Evolutionary conservation across 2,888 invertebrate species (phyloP).

Genomic region (Cheilosia vulpina): DNA sequence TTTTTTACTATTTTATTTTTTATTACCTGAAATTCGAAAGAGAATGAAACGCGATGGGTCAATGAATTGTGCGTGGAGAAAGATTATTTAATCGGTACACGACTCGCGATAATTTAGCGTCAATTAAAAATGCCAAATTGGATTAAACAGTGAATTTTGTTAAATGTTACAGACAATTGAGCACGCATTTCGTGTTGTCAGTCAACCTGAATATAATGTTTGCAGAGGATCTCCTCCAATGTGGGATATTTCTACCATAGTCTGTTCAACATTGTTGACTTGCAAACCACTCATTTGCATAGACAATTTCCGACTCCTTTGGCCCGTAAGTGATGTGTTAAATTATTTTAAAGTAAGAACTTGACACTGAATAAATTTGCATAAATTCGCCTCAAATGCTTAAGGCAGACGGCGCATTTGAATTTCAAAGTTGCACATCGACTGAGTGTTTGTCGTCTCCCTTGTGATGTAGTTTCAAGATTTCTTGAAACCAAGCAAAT

Average conservation of each 20-base stretch:
- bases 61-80: conserved; percentile 16
- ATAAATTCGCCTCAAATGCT: not conserved
- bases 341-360: conserved; percentile 48
- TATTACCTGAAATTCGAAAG: conserved; percentile 6
- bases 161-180: not conserved
- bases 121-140: conserved; percentile 15
- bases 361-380: conserved; percentile 62
- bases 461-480: not conserved
- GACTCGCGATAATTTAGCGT: conserved; percentile 18
- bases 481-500: conserved; percentile 3
- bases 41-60: not conserved
- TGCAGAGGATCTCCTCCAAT: no score
- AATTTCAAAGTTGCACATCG: conserved; percentile 23
- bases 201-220: not conserved
- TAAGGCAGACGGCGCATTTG: not conserved
- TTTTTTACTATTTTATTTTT: not conserved
- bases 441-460: not conserved
- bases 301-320: conserved; percentile 12
- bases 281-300: conserved; percentile 22
- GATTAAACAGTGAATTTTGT: not conserved
- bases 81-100: conserved; percentile 2
- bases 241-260: not conserved
- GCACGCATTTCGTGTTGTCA: not conserved
- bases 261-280: not conserved
- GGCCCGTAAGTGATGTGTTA: conserved; percentile 36